Evolutionary conservation across 2,888 invertebrate genomes (phyloP).

Genomic region (Lathronympha strigana): DNA sequence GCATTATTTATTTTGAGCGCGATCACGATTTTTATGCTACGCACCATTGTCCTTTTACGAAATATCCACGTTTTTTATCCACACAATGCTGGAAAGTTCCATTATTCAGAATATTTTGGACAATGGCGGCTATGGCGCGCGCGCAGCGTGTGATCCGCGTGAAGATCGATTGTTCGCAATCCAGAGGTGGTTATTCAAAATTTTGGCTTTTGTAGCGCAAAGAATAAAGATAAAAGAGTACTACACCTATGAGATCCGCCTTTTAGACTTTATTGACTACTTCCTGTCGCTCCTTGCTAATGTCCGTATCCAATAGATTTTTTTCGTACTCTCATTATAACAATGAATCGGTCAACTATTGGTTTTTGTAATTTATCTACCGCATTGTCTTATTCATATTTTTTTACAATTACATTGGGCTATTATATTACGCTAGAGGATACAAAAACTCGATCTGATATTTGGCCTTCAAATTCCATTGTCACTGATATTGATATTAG

Average conservation of each 20-base stretch:
- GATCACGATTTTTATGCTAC: conserved; percentile 62
- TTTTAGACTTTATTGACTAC: conserved; percentile 65
- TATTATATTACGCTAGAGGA: neutral
- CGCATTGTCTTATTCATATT: neutral
- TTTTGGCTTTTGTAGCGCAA: conserved; percentile 69
- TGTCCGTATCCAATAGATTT: conserved; percentile 55
- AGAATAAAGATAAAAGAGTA: conserved; percentile 69
- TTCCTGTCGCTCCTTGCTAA: conserved; percentile 66
- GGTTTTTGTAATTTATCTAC: neutral
- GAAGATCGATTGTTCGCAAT: conserved; percentile 76
- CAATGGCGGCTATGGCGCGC: conserved; percentile 74
- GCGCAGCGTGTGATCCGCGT: conserved; percentile 78
- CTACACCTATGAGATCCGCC: conserved; percentile 70
- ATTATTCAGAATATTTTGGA: conserved; percentile 75
- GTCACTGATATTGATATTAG: neutral
- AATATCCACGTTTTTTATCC: conserved; percentile 75
- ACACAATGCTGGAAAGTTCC: conserved; percentile 73
- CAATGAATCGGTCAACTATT: neutral
- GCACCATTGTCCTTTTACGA: conserved; percentile 70
- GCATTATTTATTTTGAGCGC: conserved; percentile 44
- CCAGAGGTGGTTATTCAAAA: conserved; percentile 73
- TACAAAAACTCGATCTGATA: conserved; percentile 1
- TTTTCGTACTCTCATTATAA: conserved; percentile 34
- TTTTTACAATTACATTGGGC: neutral
- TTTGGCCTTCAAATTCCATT: conserved; percentile 9